phyloP scores from a whole-genome alignment of 2,113 vertebrate genomes.

The Balaenoptera acutorostrata region DNA sequence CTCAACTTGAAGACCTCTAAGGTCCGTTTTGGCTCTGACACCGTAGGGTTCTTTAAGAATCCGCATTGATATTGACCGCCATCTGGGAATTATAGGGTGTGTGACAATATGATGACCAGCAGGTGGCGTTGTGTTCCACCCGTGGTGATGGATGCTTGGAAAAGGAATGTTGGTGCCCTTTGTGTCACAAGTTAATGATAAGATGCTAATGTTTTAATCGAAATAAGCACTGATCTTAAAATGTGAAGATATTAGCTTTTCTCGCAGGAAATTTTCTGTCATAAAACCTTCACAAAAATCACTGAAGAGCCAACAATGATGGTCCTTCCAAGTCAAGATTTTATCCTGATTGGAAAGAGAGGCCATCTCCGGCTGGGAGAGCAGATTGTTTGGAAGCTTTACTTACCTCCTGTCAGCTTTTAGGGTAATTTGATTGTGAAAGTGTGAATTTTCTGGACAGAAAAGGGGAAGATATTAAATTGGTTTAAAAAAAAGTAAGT shows the following conservation, averaged over 20 bases:
- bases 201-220: slow-evolving; percentile 28
- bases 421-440: neutral
- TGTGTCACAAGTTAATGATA: neutral
- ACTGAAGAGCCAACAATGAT: neutral
- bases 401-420: neutral
- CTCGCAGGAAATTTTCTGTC: neutral
- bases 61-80: neutral
- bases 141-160: neutral
- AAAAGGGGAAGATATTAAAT: neutral
- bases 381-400: neutral
- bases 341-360: neutral
- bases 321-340: neutral
- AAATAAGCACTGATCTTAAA: slow-evolving; percentile 39
- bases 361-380: neutral
- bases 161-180: neutral
- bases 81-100: neutral
- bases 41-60: neutral
- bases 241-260: neutral
- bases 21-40: neutral
- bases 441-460: neutral
- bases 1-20: neutral
- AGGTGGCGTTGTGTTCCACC: slow-evolving; percentile 16
- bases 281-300: neutral
- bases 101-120: neutral
- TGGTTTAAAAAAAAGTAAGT: neutral